Evolutionary conservation across 2,113 vertebrate genomes (phyloP), one percentile per base, ranked within the genome.

Genomic region (Odobenus rosmarus): DNA sequence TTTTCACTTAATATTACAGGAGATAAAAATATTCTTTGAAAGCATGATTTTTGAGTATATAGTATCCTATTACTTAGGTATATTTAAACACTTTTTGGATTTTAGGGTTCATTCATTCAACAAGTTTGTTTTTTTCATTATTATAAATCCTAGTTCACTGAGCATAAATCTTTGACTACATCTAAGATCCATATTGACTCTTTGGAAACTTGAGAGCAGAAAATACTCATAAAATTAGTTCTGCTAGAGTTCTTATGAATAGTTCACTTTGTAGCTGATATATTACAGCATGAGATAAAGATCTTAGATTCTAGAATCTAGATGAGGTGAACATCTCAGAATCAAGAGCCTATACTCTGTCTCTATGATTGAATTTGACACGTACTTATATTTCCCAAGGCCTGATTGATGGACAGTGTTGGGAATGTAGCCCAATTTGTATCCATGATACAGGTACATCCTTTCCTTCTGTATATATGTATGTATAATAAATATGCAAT

Each of bases 131-230:
- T 93, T 92, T 95, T 67, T 76, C 16, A n/a, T 9, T 96, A 24
- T 90, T 95, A 26, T 59, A 94, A 90, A 85, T 84, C 55, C 67
- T 83, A 23, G 24, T 84, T 97, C 23, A 69, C 62, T 95, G 36
- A 94, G 69, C 21, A 94, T 80, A 69, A 64, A 77, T 71, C 82
- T 93, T 94, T 95, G 5, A 77, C 36, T 55, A 57, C 1, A 88
- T 83, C 31, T 46, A 69, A 88, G 69, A 88, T 24, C 61, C 21
- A 53, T 87, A 39, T 49, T 95, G 84, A 80, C 28, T 93, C 81
- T 87, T 92, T 79, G 88, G 51, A 90, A 96, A 97, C 93, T 80
- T 94, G 61, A 90, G 19, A 88, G 23, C 77, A 93, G 51, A 94
- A 83, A 95, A 62, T 90, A 84, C 33, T 90, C n/a, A 61, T 51